Base-by-base conservation (phyloP, 2,113 vertebrate genomes). In the Nesospiza acunhae region DNA sequence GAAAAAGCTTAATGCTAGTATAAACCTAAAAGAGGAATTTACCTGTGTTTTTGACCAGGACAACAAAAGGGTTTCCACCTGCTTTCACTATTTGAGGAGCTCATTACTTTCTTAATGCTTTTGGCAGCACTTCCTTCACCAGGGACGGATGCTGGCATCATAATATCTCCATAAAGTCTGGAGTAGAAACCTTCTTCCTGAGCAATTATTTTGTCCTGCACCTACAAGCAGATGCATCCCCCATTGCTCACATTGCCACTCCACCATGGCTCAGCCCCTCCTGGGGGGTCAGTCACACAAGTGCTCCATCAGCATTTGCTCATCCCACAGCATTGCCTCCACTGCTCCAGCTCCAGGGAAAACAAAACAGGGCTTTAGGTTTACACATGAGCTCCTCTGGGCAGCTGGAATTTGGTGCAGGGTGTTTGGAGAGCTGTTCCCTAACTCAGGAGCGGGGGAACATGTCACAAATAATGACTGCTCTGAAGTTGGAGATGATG, bases 251-350 rank as follows among this genome's bases (percentile, higher is more conserved):
- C 11, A 33, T 3, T 16, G n/a, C 81, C 46, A 75, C 12, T 28
- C 20, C 47, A 39, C 21, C 30, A 3, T 2, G 44, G 33, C 44
- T 44, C 83, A 83, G 7, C 44, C 35, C 72, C 13, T 68, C 44
- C 74, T 49, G 60, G 44, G 44, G 59, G 18, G 5, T 89, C 68
- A 55, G 33, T 42, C 39, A 62, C 23, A 27, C 53, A 31, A 58
- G n/a, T 4, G n/a, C 9, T 62, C 2, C 0, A 8, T 39, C 64
- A 74, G 23, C 5, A 20, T 42, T 78, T 0, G 0, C 22, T 66
- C 41, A 2, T 31, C 27, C 37, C 66, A 33, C 2, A 3, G n/a
- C 13, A 28, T 12, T 81, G 33, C 21, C n/a, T 63, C 23, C 16
- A 30, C 46, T 4, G 7, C 9, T 66, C 28, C 26, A 79, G 35